Evolutionary conservation across 1,140 invertebrate species (phyloP), one percentile per base, ranked within the genome.

Genomic region (Anadara kagoshimensis): DNA sequence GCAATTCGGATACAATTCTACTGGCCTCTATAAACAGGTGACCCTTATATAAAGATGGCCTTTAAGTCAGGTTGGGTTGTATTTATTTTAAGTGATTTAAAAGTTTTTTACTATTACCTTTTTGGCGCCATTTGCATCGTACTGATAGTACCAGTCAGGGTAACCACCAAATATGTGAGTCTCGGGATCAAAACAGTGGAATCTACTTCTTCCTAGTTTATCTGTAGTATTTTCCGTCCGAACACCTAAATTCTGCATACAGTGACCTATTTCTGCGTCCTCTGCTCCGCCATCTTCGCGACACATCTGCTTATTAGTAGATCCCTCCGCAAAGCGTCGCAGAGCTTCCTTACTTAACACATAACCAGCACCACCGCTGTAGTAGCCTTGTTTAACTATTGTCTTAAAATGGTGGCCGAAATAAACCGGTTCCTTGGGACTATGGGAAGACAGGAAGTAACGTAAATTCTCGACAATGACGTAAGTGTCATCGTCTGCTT

Each of bases 231-330:
- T 96, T 78, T 94, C 95, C 0, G 96, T 95, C 63, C 92, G 91
- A 0, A 99, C 97, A 0, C 94, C 94, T 3, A 98, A 91, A 63
- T 93, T 94, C 83, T 96, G 93, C 78, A 99, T 87, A 86, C 97
- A 99, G 86, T 94, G 95, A 79, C 96, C 96, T 90, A 98, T 96
- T 88, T 98, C 96, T 0, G 95, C 96, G 87, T 99, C 97, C 86
- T 98, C 97, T 0, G 95, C 93, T 8, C 95, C 96, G n/a, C 91
- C 92, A 77, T 93, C 91, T 75, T 93, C 92, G 44, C 91, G 71
- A 69, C 87, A 88, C 12, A 80, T 12, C 16, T 92, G 90, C 26
- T 91, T 88, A 78, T 96, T 91, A 0, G 92, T 62, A 92, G 91
- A 79, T 11, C 64, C 47, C 11, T 53, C 65, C 10, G 66, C 83